Evolutionary conservation across 2,797 vertebrate genomes (phyloP).

Genomic region (Eulemur mongoz): DNA sequence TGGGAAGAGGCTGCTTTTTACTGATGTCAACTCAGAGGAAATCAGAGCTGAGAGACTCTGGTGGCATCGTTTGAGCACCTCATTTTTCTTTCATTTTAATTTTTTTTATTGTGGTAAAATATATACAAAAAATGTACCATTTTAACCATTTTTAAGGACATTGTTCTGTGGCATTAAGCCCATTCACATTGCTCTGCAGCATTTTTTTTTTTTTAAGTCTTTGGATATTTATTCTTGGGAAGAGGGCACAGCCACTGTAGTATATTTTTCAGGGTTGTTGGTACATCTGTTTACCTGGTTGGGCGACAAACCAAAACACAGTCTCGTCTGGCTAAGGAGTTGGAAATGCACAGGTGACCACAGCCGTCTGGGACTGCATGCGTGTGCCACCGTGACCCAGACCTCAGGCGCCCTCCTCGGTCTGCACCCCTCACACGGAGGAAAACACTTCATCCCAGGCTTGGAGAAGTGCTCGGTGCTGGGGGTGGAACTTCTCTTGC

Average conservation of each 20-base stretch:
- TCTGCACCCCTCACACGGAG: not conserved
- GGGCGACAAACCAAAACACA: not conserved
- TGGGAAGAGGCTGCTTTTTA: not conserved
- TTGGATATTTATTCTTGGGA: not conserved
- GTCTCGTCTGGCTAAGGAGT: not conserved
- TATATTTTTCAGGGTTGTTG: not conserved
- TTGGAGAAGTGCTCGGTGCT: not conserved
- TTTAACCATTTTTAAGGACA: not conserved
- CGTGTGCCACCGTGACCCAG: not conserved
- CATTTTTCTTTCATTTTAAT: not conserved
- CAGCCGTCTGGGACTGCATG: rapidly evolving
- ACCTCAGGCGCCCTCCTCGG: rapidly evolving
- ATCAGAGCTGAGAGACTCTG: not conserved
- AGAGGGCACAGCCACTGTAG: not conserved
- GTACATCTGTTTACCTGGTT: not conserved
- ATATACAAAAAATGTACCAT: not conserved
- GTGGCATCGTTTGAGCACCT: not conserved
- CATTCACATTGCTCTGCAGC: rapidly evolving
- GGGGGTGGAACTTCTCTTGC: not conserved
- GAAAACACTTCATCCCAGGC: not conserved
- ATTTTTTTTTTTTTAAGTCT: not conserved
- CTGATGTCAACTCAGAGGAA: rapidly evolving
- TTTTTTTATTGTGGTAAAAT: not conserved
- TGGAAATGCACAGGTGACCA: rapidly evolving
- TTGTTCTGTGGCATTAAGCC: not conserved